Evolutionary conservation across 2,113 vertebrate genomes (phyloP).

Genomic region (Alces alces): DNA sequence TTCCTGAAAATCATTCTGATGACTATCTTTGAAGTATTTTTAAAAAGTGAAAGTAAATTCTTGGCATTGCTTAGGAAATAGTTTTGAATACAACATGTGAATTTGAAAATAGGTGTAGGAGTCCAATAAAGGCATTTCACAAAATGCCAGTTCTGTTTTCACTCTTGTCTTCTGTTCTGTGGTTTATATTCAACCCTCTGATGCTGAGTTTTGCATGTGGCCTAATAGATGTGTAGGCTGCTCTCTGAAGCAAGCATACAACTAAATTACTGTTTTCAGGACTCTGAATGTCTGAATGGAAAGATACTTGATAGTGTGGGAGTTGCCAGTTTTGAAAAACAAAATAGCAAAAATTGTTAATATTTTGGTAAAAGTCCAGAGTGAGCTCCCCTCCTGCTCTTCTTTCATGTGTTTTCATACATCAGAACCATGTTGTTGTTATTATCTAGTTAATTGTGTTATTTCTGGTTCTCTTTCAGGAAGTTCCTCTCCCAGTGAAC

Average conservation of each 20-base stretch:
- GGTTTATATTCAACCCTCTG: not conserved
- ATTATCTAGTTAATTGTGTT: conserved; percentile 18
- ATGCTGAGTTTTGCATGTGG: conserved; percentile 16
- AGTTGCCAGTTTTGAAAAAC: conserved; percentile 47
- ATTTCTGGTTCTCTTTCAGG: conserved; percentile 36
- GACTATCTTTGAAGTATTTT: conserved; percentile 9
- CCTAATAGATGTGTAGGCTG: conserved; percentile 39
- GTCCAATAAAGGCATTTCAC: not conserved
- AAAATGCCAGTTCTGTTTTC: not conserved
- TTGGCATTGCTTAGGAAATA: not conserved
- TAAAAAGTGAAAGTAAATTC: not conserved
- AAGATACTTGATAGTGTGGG: conserved; percentile 54
- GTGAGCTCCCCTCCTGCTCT: not conserved
- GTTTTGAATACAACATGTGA: not conserved
- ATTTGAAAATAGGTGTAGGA: conserved; percentile 5
- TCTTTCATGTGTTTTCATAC: conserved; percentile 53
- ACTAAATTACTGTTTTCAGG: conserved; percentile 56
- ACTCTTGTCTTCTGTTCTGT: not conserved
- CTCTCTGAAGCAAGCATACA: conserved; percentile 1
- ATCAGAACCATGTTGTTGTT: conserved; percentile 2
- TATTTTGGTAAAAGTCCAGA: conserved; percentile 58
- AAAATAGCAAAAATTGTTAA: conserved; percentile 53
- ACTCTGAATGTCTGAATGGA: conserved; percentile 34
- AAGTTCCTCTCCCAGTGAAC: not conserved
- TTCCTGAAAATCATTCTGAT: conserved; percentile 42